Percentiles rank a stretch among this genome's conserved stretches.
These are phyloP conservation scores for Cyrtonyx montezumae DNA, from an alignment of 2,113 vertebrate genomes.

Conservation along the genomic window DNA sequence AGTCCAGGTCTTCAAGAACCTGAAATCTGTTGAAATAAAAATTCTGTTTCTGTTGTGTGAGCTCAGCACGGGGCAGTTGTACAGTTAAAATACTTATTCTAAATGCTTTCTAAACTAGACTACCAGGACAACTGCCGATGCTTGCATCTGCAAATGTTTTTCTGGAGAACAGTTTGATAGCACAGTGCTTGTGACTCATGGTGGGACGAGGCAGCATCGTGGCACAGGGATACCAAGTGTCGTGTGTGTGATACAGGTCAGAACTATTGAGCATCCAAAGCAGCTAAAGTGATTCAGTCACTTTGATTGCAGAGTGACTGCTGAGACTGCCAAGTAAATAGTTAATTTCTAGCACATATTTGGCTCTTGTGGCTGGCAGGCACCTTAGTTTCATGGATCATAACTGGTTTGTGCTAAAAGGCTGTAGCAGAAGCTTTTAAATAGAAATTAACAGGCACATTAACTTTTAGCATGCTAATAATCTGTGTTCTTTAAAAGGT, in stretches of 20 bases:
- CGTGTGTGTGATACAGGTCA: not conserved
- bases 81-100: slow-evolving; percentile 13
- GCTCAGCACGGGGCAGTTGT: not conserved
- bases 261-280: slow-evolving; percentile 15
- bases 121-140: slow-evolving; percentile 17
- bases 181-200: not conserved
- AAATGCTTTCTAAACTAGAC: slow-evolving; percentile 27
- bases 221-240: not conserved
- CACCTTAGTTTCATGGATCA: not conserved
- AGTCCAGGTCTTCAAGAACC: not conserved
- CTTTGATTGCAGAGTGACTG: slow-evolving; percentile 14
- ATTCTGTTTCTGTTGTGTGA: not conserved
- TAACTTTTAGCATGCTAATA: not conserved
- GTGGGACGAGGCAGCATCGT: not conserved
- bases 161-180: slow-evolving; percentile 5
- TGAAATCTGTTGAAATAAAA: not conserved
- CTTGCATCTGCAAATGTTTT: slow-evolving; percentile 8
- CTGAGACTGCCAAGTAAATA: slow-evolving; percentile 50
- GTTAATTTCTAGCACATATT: slow-evolving; percentile 32
- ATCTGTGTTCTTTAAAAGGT: not conserved
- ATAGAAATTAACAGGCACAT: not conserved
- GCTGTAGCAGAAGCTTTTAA: not conserved
- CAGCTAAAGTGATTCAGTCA: not conserved
- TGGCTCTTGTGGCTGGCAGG: slow-evolving; percentile 20
- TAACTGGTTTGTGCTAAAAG: not conserved